Evolutionary conservation across 2,888 invertebrate species (phyloP), one percentile per base, ranked within the genome.

Genomic region (Melangyna quadrimaculata): DNA sequence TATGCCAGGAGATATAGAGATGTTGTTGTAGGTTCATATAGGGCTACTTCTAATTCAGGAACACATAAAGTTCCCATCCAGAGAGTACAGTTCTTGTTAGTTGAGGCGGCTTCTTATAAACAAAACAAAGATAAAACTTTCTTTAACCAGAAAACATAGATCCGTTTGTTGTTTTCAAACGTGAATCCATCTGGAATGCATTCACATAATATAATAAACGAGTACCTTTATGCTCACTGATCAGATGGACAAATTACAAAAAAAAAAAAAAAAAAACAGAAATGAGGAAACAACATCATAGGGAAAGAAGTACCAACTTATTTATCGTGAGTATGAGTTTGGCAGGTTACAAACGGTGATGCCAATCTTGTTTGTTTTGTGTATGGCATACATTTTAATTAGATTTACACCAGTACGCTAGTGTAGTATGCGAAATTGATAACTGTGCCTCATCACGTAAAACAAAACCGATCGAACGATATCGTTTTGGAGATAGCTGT

Each of bases 121-220:
- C 59, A 83, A 55, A 37, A 22, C 12, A 35, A 35, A 78, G 73
- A 78, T 72, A 61, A 61, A 73, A 69, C 78, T 69, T 73, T 70
- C 65, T 57, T 40, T 74, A 24, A 57, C 27, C 55, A 48, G 57
- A 74, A 70, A 78, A 67, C 67, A 81, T 65, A 78, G 82, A 73
- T 73, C 63, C 48, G 78, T 83, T 78, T 83, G 74, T 83, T 78
- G 55, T 63, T 57, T 57, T 57, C 4, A 51, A 73, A 65, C 63
- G 59, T 67, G 78, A 78, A 83, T 57, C 55, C 73, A 78, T 63
- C 29, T 80, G 63, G 45, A 70, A 51, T 81, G 57, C 57, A 61
- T 72, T 61, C 67, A 22, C 32, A 57, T 53, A 51, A 19, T 9
- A 57, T n/a, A 63, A 45, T 45, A 65, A 65, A 65, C 65, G 29